Conservation (phyloP, 1,140 invertebrate species). For the Listronotus oregonensis region DNA sequence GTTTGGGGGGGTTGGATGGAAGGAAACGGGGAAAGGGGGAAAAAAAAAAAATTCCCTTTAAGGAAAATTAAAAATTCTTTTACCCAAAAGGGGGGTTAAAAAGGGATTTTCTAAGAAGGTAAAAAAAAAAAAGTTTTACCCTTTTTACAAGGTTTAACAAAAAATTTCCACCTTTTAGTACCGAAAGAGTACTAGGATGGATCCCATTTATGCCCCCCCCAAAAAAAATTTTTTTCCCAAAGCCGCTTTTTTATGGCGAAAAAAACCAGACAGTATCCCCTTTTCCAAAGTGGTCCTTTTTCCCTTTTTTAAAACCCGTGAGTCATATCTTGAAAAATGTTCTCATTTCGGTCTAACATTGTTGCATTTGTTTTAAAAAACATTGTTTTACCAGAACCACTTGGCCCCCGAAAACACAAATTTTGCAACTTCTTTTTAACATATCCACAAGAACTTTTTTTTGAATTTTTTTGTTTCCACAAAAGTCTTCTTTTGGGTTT, state of each 20-base stretch:
- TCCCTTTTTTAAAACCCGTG: constrained; percentile 91
- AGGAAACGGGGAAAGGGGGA: too few relatives aligned
- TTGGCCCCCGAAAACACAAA: constrained; percentile 87
- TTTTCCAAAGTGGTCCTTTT: constrained; percentile 79
- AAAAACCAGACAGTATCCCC: constrained; percentile 95
- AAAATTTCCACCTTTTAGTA: constrained; percentile 89
- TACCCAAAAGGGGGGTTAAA: too few relatives aligned
- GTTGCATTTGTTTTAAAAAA: constrained; percentile 79
- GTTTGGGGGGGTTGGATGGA: too few relatives aligned
- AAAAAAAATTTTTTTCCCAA: constrained; percentile 86
- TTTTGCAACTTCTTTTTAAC: constrained; percentile 74
- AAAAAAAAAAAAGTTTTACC: too few relatives aligned
- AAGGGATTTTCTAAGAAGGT: too few relatives aligned
- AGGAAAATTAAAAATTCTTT: too few relatives aligned
- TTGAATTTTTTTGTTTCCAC: constrained; percentile 82
- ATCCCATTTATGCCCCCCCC: constrained; percentile 92
- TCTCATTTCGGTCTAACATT: constrained; percentile 78
- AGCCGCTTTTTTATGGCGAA: constrained; percentile 86
- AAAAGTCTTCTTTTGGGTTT: constrained; percentile 53
- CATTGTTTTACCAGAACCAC: constrained; percentile 90
- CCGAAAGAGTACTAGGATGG: constrained; percentile 86
- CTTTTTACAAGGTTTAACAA: too few relatives aligned
- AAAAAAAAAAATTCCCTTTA: too few relatives aligned
- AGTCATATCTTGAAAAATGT: constrained; percentile 95
- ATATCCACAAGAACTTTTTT: constrained; percentile 78